phyloP scores from a whole-genome alignment of 2,888 invertebrate species.

The Timandra comae region DNA sequence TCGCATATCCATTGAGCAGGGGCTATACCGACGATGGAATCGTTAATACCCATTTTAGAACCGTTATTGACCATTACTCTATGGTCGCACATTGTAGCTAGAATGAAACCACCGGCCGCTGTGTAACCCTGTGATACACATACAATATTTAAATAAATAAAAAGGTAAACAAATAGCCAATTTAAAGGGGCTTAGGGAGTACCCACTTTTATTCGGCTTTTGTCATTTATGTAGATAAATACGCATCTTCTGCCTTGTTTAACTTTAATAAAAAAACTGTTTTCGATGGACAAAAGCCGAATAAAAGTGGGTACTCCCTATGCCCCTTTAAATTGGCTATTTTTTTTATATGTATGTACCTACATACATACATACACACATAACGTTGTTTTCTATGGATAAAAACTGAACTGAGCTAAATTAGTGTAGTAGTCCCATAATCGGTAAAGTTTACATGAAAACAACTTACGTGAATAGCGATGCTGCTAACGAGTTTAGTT shows the following conservation, averaged over 20 bases:
- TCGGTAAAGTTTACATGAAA: too few relatives aligned
- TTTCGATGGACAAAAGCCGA: not conserved
- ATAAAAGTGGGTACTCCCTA: not conserved
- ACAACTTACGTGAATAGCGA: constrained; percentile 83
- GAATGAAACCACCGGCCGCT: constrained; percentile 77
- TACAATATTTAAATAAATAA: not conserved
- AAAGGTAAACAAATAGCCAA: not conserved
- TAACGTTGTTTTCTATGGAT: too few relatives aligned
- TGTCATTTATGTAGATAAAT: too few relatives aligned
- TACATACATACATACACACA: not conserved
- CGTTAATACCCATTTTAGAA: constrained; percentile 84
- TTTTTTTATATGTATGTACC: not conserved
- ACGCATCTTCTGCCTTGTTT: too few relatives aligned
- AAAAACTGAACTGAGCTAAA: too few relatives aligned
- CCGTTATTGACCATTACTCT: constrained; percentile 70
- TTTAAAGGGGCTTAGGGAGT: too few relatives aligned
- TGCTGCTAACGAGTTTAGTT: constrained; percentile 80
- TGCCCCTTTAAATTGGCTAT: too few relatives aligned
- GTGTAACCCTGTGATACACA: constrained; percentile 48
- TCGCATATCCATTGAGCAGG: constrained; percentile 80
- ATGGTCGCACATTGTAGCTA: constrained; percentile 80
- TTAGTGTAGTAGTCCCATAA: too few relatives aligned
- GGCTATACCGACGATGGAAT: constrained; percentile 83
- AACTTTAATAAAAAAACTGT: too few relatives aligned
- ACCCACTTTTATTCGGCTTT: not conserved